These are phyloP conservation scores for Drymonia ruficornis DNA, from an alignment of 2,888 invertebrate genomes.

Conservation along the genomic window DNA sequence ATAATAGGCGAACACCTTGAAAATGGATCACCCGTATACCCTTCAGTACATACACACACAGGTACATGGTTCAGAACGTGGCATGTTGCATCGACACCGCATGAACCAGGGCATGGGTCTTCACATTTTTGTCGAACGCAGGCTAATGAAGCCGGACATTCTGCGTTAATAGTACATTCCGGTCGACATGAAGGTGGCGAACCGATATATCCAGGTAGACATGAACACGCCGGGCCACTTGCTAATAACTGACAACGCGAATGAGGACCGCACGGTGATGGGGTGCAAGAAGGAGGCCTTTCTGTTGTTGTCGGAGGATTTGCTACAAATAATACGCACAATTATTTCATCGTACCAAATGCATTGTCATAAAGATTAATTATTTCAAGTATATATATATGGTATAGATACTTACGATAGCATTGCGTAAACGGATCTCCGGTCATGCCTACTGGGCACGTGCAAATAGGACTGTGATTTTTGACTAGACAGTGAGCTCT, in stretches of 20 bases:
- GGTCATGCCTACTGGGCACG: constrained; percentile 92
- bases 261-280: constrained; percentile 94
- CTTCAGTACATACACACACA: constrained; percentile 91
- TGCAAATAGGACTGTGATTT: constrained; percentile 95
- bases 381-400: too few species aligned
- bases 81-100: constrained; percentile 91
- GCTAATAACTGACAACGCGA: constrained; percentile 91
- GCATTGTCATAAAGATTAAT: background rate
- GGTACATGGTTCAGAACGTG: constrained; percentile 92
- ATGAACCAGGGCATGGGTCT: constrained; percentile 93
- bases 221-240: constrained; percentile 91
- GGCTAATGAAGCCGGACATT: constrained; percentile 90
- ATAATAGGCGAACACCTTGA: constrained; percentile 87
- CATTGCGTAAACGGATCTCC: constrained; percentile 95
- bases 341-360: background rate
- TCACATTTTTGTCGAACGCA: constrained; percentile 92
- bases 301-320: constrained; percentile 83
- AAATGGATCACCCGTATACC: constrained; percentile 93
- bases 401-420: constrained; percentile 84
- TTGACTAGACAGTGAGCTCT: constrained; percentile 92
- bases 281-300: constrained; percentile 90
- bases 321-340: constrained; percentile 44
- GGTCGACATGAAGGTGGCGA: constrained; percentile 91
- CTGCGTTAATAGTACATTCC: constrained; percentile 91
- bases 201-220: constrained; percentile 91